phyloP scores from a whole-genome alignment of 2,888 invertebrate genomes.

The Mesoligia furuncula region DNA sequence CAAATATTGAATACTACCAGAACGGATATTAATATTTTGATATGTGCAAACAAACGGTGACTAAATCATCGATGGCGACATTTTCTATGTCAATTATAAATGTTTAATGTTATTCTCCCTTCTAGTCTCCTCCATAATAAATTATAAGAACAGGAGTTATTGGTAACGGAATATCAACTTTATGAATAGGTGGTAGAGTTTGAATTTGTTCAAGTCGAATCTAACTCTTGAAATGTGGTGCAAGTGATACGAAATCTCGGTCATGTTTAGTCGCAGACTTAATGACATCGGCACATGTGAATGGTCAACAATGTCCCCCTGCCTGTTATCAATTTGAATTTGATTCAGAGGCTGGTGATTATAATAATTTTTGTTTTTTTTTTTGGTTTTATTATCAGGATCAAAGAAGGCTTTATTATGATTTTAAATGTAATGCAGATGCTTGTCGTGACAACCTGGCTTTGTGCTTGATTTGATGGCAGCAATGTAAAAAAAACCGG shows the following conservation, averaged over 20 bases:
- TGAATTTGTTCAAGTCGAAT: neutral
- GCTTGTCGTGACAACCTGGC: neutral
- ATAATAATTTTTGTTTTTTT: no score
- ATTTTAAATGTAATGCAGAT: neutral
- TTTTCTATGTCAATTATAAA: slow-evolving; percentile 61
- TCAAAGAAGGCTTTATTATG: neutral
- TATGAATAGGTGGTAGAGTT: neutral
- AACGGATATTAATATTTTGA: slow-evolving; percentile 46
- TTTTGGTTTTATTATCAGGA: neutral
- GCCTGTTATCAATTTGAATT: neutral
- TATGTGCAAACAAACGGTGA: slow-evolving; percentile 19
- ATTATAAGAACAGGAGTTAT: slow-evolving; percentile 18
- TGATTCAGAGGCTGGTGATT: neutral
- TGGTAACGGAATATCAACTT: slow-evolving; percentile 10
- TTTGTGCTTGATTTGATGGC: neutral
- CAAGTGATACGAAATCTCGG: neutral
- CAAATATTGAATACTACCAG: slow-evolving; percentile 43
- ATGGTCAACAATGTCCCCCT: neutral
- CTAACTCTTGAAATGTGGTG: slow-evolving; percentile 7
- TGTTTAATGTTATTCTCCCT: slow-evolving; percentile 56
- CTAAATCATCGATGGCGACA: slow-evolving; percentile 45
- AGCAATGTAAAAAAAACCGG: neutral
- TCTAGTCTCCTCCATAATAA: slow-evolving; percentile 35
- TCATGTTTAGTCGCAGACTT: neutral
- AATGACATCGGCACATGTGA: no score